These are phyloP conservation scores for Lucilia sericata DNA, from an alignment of 1,140 invertebrate genomes.

Conservation along the genomic window DNA sequence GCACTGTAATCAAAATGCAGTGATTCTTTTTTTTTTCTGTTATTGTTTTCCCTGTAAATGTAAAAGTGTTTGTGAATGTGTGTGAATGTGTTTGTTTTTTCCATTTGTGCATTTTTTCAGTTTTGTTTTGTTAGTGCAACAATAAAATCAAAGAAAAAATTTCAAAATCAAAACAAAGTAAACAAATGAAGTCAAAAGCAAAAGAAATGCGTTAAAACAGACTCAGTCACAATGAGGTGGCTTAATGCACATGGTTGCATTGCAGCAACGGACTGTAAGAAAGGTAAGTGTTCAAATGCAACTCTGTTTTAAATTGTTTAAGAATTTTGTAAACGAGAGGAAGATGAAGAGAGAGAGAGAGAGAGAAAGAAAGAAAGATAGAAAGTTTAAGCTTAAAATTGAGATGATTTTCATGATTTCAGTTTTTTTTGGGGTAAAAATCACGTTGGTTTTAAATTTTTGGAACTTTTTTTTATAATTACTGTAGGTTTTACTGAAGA, in stretches of 20 bases:
- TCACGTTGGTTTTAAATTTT: no score
- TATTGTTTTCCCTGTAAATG: background rate
- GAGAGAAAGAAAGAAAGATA: no score
- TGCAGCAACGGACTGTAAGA: background rate
- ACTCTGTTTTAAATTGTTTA: slow-evolving; percentile 18
- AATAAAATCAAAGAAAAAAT: slow-evolving; percentile 7
- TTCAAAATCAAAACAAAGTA: slow-evolving; percentile 39
- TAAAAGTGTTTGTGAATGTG: background rate
- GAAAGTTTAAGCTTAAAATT: no score
- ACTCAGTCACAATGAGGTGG: slow-evolving; percentile 25
- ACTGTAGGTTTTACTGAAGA: no score
- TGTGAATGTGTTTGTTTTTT: background rate
- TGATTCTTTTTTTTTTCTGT: slow-evolving; percentile 1
- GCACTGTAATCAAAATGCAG: slow-evolving; percentile 12
- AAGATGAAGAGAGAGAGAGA: no score
- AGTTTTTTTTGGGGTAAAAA: no score
- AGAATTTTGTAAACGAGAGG: no score
- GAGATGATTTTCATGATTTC: no score
- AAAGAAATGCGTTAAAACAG: slow-evolving; percentile 12
- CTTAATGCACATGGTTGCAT: slow-evolving; percentile 29
- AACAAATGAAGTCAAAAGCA: slow-evolving; percentile 21
- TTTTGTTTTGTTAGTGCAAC: background rate
- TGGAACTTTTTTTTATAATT: no score
- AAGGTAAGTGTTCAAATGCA: slow-evolving; percentile 37
- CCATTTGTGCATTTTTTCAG: background rate